Evolutionary conservation across 2,113 vertebrate genomes (phyloP).

Genomic region (Antigone vipio): DNA sequence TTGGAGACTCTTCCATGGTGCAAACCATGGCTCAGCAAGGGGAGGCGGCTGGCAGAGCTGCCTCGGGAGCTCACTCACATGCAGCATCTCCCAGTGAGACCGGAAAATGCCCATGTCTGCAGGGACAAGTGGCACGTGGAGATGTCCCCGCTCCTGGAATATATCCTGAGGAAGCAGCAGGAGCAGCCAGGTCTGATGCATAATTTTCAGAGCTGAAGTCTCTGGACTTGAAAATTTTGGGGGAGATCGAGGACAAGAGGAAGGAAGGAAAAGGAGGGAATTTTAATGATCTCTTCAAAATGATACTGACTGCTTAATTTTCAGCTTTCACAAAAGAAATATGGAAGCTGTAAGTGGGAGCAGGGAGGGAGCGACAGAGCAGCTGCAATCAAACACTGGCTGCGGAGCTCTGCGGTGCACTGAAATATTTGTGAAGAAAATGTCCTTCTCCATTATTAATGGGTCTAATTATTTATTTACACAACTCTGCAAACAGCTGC

Average conservation of each 20-base stretch:
- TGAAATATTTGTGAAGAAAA: background rate
- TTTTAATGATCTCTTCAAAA: background rate
- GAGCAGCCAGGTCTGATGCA: background rate
- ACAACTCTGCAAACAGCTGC: background rate
- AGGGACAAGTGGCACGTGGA: background rate
- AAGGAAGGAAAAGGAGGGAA: background rate
- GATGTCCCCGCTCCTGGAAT: background rate
- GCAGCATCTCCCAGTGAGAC: background rate
- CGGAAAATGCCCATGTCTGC: rapidly evolving
- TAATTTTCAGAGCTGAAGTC: background rate
- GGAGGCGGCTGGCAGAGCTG: background rate
- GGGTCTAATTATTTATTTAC: conserved; percentile 49
- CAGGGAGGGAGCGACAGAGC: background rate
- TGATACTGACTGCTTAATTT: background rate
- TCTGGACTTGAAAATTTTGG: background rate
- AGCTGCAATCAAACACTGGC: background rate
- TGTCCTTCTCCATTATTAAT: conserved; percentile 33
- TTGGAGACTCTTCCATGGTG: background rate
- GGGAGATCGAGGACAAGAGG: background rate
- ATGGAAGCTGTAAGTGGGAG: background rate
- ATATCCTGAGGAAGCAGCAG: rapidly evolving
- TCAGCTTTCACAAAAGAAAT: background rate
- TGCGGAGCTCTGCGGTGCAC: background rate
- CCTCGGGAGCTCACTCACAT: rapidly evolving
- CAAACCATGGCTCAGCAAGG: background rate